Percentiles rank a stretch among this genome's conserved stretches.
phyloP scores from a whole-genome alignment of 2,113 vertebrate genomes.

The Lophura nycthemera region DNA sequence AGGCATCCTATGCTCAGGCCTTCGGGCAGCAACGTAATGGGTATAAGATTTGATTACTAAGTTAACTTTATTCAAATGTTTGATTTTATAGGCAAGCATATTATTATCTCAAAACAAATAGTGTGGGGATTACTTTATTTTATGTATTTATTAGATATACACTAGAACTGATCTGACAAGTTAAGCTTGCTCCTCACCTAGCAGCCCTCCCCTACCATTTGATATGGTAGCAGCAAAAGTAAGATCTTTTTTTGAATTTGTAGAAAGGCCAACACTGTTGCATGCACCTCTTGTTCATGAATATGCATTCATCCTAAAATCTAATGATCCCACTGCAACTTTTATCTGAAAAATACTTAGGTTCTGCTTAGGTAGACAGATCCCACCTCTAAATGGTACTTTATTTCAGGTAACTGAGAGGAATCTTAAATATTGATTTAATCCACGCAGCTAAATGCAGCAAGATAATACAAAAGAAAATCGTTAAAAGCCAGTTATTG shows the following conservation, averaged over 20 bases:
- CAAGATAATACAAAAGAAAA: background rate
- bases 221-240: background rate
- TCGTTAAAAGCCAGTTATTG: background rate
- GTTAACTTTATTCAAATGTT: conserved; percentile 41
- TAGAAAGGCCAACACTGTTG: background rate
- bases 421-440: background rate
- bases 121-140: background rate
- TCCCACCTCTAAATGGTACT: background rate
- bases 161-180: conserved; percentile 6
- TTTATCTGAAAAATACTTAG: background rate
- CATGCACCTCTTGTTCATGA: background rate
- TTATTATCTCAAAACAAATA: conserved; percentile 27
- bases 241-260: background rate
- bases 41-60: conserved; percentile 37
- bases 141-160: background rate
- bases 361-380: background rate
- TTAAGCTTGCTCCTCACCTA: background rate
- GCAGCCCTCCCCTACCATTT: background rate
- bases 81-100: conserved; percentile 23
- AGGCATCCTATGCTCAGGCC: conserved; percentile 1
- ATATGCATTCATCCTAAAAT: background rate
- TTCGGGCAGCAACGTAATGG: conserved; percentile 8
- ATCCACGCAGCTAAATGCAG: background rate
- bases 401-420: background rate
- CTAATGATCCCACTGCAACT: background rate